Evolutionary conservation across 2,797 vertebrate species (phyloP), one percentile per base, ranked within the genome.

Genomic region (Gorsachius magnificus): DNA sequence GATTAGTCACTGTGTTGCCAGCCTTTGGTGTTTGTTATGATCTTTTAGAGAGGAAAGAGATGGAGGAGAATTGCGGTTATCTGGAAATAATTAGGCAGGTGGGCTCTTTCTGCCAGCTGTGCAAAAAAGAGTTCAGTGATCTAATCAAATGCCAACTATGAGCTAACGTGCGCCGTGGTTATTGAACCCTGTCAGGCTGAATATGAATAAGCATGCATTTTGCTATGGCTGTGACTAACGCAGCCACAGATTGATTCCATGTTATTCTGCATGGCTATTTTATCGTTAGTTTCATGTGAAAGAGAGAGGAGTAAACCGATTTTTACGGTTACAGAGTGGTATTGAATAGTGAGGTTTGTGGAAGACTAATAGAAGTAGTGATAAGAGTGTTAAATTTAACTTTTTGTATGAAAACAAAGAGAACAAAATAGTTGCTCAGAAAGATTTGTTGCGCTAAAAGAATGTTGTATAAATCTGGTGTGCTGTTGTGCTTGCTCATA

Each of bases 11-110:
- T 56, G 25, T 70, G n/a, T 84, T 95, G n/a, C 35, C 20, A 74
- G 38, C 13, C 64, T 94, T 92, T 86, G 65, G 41, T 83, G 33
- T 92, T 91, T 79, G 20, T 91, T 83, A 51, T 6, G 4, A 31
- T 88, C 41, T 95, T 81, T 88, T 48, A 60, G 60, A 93, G 60
- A 69, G 63, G 31, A 88, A 80, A 64, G 61, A 76, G 70, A 12
- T 53, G 66, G 51, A 84, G 38, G 41, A 79, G 41, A 21, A 71
- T 64, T 90, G 45, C 83, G 63, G 77, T 72, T 91, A 66, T 65
- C 51, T 93, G 70, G 72, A 90, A 90, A 90, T 93, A 94, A 88
- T 91, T 60, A 74, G 58, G 28, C 88, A 95, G 89, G 89, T 92
- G 89, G 48, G 41, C 48, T 64, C 48, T 93, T 81, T 31, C 36